phyloP scores from a whole-genome alignment of 2,888 invertebrate genomes.

The Rhimphoctona megacephalus region DNA sequence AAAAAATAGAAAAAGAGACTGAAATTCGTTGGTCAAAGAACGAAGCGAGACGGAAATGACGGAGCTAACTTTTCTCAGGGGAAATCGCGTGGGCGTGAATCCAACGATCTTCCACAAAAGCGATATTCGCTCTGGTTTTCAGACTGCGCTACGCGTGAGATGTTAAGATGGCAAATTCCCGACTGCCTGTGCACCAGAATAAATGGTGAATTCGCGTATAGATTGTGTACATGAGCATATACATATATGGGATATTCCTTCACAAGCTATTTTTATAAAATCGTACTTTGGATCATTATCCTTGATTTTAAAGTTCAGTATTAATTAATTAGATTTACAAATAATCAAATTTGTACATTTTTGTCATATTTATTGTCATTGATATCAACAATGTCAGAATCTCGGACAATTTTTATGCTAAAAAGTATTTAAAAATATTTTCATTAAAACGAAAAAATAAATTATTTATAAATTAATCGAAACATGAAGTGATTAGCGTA shows the following conservation, averaged over 20 bases:
- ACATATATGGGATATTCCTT: background rate
- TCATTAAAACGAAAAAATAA: background rate
- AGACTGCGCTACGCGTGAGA: background rate
- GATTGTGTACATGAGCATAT: background rate
- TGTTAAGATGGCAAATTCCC: constrained; percentile 3
- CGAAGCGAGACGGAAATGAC: constrained; percentile 40
- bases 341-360: background rate
- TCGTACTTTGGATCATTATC: too few species aligned
- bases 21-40: constrained; percentile 10
- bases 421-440: background rate
- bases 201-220: background rate
- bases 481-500: too few species aligned
- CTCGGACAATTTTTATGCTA: background rate
- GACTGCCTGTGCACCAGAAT: background rate
- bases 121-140: background rate
- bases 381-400: background rate
- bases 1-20: background rate
- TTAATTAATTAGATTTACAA: background rate
- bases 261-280: background rate
- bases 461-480: background rate
- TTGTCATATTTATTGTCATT: background rate
- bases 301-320: too few species aligned
- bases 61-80: constrained; percentile 37
- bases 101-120: constrained; percentile 21
- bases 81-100: constrained; percentile 30